Percentiles rank a stretch among this genome's conserved stretches.
Conservation (phyloP, 2,797 vertebrate species). For the Pangasius krempfi region DNA sequence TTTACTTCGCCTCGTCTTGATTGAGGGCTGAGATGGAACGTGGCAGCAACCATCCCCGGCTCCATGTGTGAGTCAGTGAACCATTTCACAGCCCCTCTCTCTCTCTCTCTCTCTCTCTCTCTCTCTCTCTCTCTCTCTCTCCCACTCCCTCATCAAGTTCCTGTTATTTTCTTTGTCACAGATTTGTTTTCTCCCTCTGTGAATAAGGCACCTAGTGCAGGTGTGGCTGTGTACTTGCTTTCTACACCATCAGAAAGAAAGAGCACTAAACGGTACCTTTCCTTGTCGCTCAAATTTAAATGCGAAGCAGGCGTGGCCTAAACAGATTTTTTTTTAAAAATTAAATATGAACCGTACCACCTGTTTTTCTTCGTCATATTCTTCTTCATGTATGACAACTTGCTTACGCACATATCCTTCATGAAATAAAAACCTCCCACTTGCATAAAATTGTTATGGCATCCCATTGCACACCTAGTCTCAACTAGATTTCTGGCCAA, state of each 20-base stretch:
- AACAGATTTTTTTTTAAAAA: background rate
- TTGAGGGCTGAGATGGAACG: background rate
- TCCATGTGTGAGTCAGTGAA: slow-evolving; percentile 22
- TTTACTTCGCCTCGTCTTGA: slow-evolving; percentile 39
- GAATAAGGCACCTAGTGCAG: background rate
- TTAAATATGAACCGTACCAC: background rate
- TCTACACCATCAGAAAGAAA: background rate
- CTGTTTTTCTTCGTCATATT: background rate
- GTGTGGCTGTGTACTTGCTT: background rate
- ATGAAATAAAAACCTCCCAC: background rate
- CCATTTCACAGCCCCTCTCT: slow-evolving; percentile 37
- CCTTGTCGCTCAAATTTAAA: background rate
- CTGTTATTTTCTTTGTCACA: background rate
- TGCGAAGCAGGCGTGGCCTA: background rate
- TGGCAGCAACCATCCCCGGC: background rate
- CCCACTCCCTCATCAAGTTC: background rate
- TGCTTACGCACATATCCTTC: background rate
- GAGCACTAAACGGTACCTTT: background rate
- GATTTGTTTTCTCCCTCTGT: background rate
- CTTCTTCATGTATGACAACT: background rate
- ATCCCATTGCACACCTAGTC: background rate
- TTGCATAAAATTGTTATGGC: background rate
- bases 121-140: too few relatives aligned
- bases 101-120: slow-evolving; percentile 35
- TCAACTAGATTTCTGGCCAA: background rate